Conservation (phyloP, 37 sponge, comb jelly and placozoan genomes). For the Ianthella basta region DNA sequence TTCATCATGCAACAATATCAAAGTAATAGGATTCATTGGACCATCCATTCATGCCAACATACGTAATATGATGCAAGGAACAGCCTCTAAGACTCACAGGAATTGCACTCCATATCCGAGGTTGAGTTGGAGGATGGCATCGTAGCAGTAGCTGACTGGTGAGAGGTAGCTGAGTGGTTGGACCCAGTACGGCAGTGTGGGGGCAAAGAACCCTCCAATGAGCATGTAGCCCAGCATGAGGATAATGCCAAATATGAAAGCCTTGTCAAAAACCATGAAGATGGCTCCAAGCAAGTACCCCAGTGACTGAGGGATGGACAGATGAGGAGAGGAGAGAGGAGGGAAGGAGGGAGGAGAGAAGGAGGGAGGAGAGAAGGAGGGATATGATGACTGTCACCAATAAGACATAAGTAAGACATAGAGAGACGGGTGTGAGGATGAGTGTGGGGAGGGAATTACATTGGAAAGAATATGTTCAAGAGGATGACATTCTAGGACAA, state of each 20-base stretch:
- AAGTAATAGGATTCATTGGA: too few relatives aligned
- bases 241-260: conserved; percentile 42
- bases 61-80: background rate
- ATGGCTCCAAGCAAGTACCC: conserved; percentile 66
- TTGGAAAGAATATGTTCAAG: background rate
- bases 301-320: conserved; percentile 27
- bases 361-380: background rate
- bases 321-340: background rate
- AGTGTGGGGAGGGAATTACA: background rate
- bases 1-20: too few relatives aligned
- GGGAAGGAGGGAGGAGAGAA: background rate
- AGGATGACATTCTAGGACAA: background rate
- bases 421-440: too few relatives aligned
- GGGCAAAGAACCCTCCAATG: conserved; percentile 78
- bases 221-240: conserved; percentile 65
- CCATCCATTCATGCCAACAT: conserved; percentile 5
- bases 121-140: conserved; percentile 45
- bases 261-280: conserved; percentile 27
- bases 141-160: conserved; percentile 55
- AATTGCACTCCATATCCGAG: conserved; percentile 41
- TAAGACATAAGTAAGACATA: too few relatives aligned
- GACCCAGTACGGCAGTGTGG: conserved; percentile 63
- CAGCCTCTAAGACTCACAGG: conserved; percentile 25
- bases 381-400: background rate
- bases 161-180: conserved; percentile 62